These are phyloP conservation scores for Phoxinus dragarum DNA, from an alignment of 2,797 vertebrate genomes.

Conservation along the genomic window DNA sequence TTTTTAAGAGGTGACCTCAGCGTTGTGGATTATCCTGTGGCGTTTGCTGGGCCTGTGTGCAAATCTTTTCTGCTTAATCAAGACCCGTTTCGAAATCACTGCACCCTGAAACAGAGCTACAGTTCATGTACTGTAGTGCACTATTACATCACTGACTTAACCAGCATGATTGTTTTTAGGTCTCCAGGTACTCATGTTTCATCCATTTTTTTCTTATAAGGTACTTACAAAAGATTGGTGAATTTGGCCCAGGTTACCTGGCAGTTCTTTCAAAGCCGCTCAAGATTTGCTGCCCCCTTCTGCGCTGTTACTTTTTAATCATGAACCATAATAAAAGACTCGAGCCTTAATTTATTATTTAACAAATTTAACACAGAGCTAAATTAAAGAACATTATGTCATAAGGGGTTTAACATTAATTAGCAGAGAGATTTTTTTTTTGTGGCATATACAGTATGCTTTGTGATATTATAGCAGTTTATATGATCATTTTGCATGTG, in stretches of 20 bases:
- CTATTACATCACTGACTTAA: slow-evolving; percentile 4
- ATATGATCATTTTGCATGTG: slow-evolving; percentile 10
- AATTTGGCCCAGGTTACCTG: neutral
- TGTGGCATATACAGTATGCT: too few species aligned
- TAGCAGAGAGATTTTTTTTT: neutral
- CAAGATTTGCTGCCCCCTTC: neutral
- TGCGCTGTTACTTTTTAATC: neutral
- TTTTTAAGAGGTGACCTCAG: slow-evolving; percentile 46
- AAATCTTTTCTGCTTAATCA: slow-evolving; percentile 45
- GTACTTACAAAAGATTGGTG: neutral
- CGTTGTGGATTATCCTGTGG: slow-evolving; percentile 52
- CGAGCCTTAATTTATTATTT: neutral
- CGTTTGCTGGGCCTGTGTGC: slow-evolving; percentile 28
- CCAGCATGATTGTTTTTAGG: neutral
- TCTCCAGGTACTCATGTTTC: slow-evolving; percentile 6
- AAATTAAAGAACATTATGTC: neutral
- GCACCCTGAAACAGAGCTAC: slow-evolving; percentile 17
- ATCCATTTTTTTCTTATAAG: slow-evolving; percentile 10
- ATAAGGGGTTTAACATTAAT: slow-evolving; percentile 11
- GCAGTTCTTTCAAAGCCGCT: neutral
- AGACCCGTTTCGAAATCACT: slow-evolving; percentile 32
- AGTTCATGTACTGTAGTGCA: neutral
- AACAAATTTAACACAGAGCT: neutral
- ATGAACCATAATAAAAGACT: neutral
- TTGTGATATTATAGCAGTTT: slow-evolving; percentile 14